phyloP scores from a whole-genome alignment of 2,888 invertebrate species.

The Drosophila colorata region DNA sequence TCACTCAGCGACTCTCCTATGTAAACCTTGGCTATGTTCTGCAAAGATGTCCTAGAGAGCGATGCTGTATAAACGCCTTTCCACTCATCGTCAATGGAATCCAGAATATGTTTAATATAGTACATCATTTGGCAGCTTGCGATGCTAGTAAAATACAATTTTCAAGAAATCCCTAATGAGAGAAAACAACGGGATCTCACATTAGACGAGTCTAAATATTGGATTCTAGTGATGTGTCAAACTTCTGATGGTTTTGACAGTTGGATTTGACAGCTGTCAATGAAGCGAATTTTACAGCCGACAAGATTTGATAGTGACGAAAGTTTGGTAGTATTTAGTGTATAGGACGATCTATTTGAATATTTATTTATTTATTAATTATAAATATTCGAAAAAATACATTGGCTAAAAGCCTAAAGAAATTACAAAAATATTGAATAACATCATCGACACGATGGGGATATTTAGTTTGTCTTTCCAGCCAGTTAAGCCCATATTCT shows the following conservation, averaged over 20 bases:
- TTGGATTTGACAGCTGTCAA: not conserved
- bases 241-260: not conserved
- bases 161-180: not conserved
- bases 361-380: too few species aligned
- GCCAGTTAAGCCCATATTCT: too few species aligned
- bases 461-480: too few species aligned
- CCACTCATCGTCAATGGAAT: not conserved
- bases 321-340: not conserved
- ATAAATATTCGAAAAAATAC: too few species aligned
- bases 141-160: not conserved
- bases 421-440: too few species aligned
- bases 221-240: not conserved
- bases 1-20: conserved; percentile 25
- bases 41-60: conserved; percentile 25
- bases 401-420: too few species aligned
- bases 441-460: too few species aligned
- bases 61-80: not conserved
- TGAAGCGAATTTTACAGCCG: too few species aligned
- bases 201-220: not conserved
- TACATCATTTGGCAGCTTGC: not conserved
- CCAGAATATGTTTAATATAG: not conserved
- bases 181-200: not conserved
- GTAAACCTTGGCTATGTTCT: conserved; percentile 4
- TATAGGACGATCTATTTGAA: too few species aligned
- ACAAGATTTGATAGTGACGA: too few species aligned